These are phyloP conservation scores for Alloplasta piceator DNA, from an alignment of 2,888 invertebrate species.

Conservation along the genomic window DNA sequence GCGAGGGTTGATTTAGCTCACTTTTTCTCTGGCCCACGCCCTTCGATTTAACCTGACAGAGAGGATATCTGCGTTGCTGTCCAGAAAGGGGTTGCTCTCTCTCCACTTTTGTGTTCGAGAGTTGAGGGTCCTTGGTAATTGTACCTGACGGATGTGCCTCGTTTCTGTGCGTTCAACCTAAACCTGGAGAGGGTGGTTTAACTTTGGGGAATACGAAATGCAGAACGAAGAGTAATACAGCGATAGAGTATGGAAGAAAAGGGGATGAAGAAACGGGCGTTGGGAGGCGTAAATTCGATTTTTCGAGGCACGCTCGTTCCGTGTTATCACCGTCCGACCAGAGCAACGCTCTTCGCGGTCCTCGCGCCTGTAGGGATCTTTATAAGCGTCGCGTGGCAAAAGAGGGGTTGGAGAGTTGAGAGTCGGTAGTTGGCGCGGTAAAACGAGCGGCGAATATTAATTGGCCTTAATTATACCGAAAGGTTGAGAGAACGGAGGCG, in stretches of 20 bases:
- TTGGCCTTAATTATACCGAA: conserved; percentile 78
- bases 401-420: conserved; percentile 22
- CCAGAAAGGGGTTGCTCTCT: conserved; percentile 49
- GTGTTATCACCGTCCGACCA: conserved; percentile 46
- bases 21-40: conserved; percentile 22
- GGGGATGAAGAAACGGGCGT: background rate
- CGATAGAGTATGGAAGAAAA: background rate
- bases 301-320: conserved; percentile 65
- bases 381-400: conserved; percentile 28
- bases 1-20: conserved; percentile 11
- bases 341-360: conserved; percentile 15
- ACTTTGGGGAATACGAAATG: conserved; percentile 38
- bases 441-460: conserved; percentile 80
- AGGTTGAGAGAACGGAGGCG: conserved; percentile 54
- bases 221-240: background rate
- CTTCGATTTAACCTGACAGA: conserved; percentile 61
- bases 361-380: conserved; percentile 28
- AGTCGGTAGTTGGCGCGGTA: conserved; percentile 53
- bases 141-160: conserved; percentile 68
- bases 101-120: conserved; percentile 11
- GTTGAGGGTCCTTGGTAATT: conserved; percentile 64
- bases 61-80: conserved; percentile 16
- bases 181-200: conserved; percentile 31
- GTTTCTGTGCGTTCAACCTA: conserved; percentile 22
- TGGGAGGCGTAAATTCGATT: conserved; percentile 67